Percentiles rank a stretch among this genome's conserved stretches.
Evolutionary conservation across 92 coral and sea anemone genomes (phyloP).

Genomic region (Chrysogorgia sp.): DNA sequence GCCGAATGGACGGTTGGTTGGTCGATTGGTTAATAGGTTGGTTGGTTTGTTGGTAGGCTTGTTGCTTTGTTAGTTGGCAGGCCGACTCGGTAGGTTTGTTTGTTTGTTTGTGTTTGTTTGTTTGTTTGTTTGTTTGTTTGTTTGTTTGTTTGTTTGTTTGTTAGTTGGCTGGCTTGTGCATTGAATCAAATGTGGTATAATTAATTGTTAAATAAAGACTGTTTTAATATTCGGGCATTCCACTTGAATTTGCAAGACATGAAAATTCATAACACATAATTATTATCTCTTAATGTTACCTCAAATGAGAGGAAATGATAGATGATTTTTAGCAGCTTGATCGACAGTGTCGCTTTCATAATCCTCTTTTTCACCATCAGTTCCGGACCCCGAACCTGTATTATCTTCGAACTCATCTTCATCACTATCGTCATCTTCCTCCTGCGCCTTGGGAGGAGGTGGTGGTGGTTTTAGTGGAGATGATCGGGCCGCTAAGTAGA

Average conservation of each 20-base stretch:
- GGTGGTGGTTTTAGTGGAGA: conserved; percentile 41
- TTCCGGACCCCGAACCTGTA: conserved; percentile 3
- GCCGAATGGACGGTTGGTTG: too few relatives aligned
- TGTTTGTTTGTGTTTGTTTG: too few relatives aligned
- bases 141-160: too few relatives aligned
- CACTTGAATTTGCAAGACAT: neutral
- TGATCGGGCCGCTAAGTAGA: conserved; percentile 63
- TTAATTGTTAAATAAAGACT: too few relatives aligned
- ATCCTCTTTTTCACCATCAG: conserved; percentile 19
- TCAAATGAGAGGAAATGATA: neutral
- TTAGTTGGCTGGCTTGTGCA: too few relatives aligned
- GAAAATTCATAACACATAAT: too few relatives aligned
- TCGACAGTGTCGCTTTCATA: neutral
- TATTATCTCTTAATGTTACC: neutral
- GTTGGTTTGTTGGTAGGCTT: too few relatives aligned
- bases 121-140: too few relatives aligned
- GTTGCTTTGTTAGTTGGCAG: too few relatives aligned
- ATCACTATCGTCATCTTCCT: conserved; percentile 45
- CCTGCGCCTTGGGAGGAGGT: conserved; percentile 13
- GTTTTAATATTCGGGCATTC: neutral
- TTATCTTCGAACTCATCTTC: conserved; percentile 34
- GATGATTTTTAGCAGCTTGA: conserved; percentile 5
- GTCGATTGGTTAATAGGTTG: too few relatives aligned
- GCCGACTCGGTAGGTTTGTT: too few relatives aligned
- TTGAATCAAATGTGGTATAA: too few relatives aligned